A percentile compares a stretch with the other conserved stretches of the same genome.
Conservation (phyloP, 2,888 invertebrate genomes). For the Papilio demoleus region DNA sequence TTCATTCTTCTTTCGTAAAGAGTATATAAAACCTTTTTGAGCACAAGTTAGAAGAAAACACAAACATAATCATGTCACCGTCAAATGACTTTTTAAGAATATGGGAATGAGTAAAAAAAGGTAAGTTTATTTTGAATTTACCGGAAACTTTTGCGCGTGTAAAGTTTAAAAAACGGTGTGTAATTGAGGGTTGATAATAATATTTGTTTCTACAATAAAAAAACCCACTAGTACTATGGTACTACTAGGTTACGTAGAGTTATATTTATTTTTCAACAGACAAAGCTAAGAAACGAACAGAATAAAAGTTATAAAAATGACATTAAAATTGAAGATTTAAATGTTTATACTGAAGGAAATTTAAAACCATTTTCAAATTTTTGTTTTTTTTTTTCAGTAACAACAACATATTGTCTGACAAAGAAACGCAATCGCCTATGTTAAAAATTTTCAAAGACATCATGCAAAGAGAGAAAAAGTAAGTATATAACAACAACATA, state of each 20-base stretch:
- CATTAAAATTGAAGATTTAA: no score
- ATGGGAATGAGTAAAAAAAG: conserved; percentile 60
- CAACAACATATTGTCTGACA: conserved; percentile 63
- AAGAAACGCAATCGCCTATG: conserved; percentile 72
- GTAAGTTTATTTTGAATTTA: conserved; percentile 46
- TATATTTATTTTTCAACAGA: no score
- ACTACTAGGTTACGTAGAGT: no score
- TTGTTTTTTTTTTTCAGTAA: conserved; percentile 49
- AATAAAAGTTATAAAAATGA: no score
- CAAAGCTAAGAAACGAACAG: background rate
- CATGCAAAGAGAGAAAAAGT: conserved; percentile 65
- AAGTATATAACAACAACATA: no score
- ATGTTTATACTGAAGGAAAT: no score
- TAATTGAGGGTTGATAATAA: background rate
- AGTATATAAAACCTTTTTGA: background rate
- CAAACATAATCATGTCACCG: conserved; percentile 38
- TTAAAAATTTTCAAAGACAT: conserved; percentile 71
- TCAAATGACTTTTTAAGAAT: conserved; percentile 46
- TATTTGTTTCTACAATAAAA: no score
- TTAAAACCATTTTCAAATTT: no score
- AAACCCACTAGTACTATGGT: no score
- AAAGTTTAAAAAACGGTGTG: background rate
- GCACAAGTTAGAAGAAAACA: conserved; percentile 33
- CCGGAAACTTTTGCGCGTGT: background rate
- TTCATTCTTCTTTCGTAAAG: background rate